These are phyloP conservation scores for Muscicapa adusta DNA, from an alignment of 2,113 vertebrate species.

Conservation along the genomic window DNA sequence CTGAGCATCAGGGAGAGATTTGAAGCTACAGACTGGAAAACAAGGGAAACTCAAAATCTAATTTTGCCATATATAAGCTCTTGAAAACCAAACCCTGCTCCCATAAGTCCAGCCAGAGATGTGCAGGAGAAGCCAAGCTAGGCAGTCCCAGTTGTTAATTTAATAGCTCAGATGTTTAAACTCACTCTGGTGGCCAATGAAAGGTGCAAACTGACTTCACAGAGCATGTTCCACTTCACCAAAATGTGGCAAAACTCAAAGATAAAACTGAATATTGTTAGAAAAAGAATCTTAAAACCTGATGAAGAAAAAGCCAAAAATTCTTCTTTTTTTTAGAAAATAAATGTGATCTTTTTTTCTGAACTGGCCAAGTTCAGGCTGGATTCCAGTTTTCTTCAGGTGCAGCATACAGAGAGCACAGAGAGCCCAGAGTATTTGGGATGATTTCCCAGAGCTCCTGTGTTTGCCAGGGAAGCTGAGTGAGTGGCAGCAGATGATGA, in stretches of 20 bases:
- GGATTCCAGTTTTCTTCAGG: background rate
- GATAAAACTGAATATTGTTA: accelerated
- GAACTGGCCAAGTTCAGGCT: background rate
- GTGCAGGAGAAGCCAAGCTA: background rate
- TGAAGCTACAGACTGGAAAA: background rate
- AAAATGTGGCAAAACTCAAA: background rate
- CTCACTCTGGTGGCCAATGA: background rate
- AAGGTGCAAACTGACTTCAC: background rate
- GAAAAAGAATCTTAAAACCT: background rate
- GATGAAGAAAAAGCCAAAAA: background rate
- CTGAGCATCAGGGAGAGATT: background rate
- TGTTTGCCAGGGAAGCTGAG: background rate
- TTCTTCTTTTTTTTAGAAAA: background rate
- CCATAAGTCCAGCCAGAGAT: background rate
- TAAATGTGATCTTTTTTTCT: background rate
- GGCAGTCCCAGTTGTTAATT: background rate
- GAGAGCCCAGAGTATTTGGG: background rate
- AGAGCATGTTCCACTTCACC: background rate
- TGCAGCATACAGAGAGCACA: background rate
- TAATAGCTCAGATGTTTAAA: background rate
- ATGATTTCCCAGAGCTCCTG: background rate
- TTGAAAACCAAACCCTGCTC: background rate
- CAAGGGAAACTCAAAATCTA: background rate
- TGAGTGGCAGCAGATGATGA: background rate
- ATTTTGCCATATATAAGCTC: background rate